phyloP scores from a whole-genome alignment of 2,888 invertebrate species.

The Ichneumon xanthorius region DNA sequence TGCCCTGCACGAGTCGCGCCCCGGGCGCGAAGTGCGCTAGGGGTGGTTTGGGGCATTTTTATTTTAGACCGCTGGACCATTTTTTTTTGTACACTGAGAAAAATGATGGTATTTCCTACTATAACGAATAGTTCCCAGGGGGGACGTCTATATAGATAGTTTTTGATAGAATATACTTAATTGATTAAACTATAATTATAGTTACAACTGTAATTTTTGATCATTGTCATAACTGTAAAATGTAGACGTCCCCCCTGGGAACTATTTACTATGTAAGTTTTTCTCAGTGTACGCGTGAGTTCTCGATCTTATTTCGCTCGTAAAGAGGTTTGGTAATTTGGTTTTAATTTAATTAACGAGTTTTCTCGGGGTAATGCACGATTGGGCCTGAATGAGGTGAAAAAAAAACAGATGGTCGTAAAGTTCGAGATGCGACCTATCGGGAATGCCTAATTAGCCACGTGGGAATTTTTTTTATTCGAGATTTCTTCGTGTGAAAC shows the following conservation, averaged over 20 bases:
- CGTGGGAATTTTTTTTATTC: constrained; percentile 6
- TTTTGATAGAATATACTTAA: too few relatives aligned
- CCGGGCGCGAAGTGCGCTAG: neutral
- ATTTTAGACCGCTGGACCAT: neutral
- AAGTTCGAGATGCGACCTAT: neutral
- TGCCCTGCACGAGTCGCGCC: constrained; percentile 71
- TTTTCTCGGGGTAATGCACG: neutral
- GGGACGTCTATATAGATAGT: too few relatives aligned
- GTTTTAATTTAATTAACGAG: constrained; percentile 17
- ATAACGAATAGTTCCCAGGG: too few relatives aligned
- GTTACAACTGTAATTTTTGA: too few relatives aligned
- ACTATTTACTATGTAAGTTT: too few relatives aligned
- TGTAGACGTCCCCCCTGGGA: too few relatives aligned
- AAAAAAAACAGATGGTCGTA: constrained; percentile 22
- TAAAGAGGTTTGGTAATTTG: constrained; percentile 2
- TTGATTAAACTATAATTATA: too few relatives aligned
- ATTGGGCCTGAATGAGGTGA: neutral
- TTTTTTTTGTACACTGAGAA: too few relatives aligned
- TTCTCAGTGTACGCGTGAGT: neutral
- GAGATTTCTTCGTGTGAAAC: constrained; percentile 17
- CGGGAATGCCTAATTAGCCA: constrained; percentile 43
- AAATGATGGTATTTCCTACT: too few relatives aligned
- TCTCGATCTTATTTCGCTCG: neutral
- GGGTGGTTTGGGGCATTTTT: neutral
- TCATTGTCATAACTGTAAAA: too few relatives aligned